These are phyloP conservation scores for Aphodius sticticus DNA, from an alignment of 2,888 invertebrate species.

Conservation along the genomic window DNA sequence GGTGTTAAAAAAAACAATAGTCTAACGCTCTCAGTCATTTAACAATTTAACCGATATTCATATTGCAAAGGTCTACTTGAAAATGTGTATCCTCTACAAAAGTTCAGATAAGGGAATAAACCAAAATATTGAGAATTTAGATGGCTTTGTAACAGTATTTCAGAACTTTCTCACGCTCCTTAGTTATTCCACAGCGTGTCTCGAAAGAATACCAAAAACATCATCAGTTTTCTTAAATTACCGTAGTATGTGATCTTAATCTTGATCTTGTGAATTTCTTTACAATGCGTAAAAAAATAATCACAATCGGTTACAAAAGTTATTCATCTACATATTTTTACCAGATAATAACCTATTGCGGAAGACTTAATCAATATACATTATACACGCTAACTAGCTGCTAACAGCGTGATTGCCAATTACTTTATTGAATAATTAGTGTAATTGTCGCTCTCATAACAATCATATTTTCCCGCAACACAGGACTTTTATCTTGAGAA, in stretches of 20 bases:
- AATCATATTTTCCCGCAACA: neutral
- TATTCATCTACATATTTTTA: neutral
- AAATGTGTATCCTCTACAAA: neutral
- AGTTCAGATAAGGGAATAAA: conserved; percentile 7
- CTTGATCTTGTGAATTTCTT: no score
- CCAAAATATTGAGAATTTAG: no score
- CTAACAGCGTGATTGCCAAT: neutral
- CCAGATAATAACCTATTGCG: neutral
- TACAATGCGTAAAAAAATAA: no score
- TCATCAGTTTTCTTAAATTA: neutral
- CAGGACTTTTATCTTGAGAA: neutral
- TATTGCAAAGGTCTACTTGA: no score
- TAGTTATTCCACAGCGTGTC: no score
- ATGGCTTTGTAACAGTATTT: no score
- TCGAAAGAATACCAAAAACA: neutral
- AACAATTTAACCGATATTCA: no score
- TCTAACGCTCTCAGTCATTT: no score
- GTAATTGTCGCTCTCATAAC: neutral
- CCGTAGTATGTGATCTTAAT: no score
- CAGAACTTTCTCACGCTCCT: no score
- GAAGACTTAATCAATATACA: neutral
- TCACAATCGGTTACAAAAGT: no score
- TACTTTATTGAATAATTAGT: neutral
- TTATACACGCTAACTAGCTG: neutral
- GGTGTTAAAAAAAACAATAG: no score